Evolutionary conservation across 2,113 vertebrate species (phyloP).

Genomic region (Rhinoptilus africanus): DNA sequence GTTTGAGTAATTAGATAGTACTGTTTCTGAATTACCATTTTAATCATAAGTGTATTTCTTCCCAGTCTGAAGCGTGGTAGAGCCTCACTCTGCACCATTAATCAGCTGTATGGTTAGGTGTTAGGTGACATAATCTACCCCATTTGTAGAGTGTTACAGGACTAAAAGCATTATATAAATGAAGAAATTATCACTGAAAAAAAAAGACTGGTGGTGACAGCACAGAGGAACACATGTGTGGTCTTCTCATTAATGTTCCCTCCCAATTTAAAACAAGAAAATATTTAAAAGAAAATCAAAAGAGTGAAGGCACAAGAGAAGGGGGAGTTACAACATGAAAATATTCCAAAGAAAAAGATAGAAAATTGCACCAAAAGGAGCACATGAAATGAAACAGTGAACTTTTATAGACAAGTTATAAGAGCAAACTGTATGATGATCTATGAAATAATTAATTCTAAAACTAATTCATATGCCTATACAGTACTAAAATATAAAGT

Average conservation of each 20-base stretch:
- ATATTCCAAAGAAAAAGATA: neutral
- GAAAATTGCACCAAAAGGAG: neutral
- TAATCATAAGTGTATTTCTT: neutral
- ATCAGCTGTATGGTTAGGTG: neutral
- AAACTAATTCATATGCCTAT: conserved; percentile 49
- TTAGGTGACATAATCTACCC: neutral
- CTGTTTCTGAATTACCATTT: neutral
- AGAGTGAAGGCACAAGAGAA: neutral
- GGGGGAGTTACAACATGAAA: neutral
- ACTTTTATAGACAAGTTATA: neutral
- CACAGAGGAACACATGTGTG: neutral
- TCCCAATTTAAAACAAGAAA: neutral
- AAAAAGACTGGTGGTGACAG: neutral
- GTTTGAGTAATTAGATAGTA: neutral
- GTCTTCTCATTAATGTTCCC: neutral
- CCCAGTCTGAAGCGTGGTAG: neutral
- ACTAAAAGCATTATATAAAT: neutral
- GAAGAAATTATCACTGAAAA: neutral
- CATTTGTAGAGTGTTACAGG: neutral
- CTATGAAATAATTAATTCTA: conserved; percentile 36
- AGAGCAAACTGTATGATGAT: neutral
- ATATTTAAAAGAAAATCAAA: neutral
- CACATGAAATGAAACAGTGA: neutral
- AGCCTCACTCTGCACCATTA: neutral
- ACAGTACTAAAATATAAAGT: conserved; percentile 25